These are phyloP conservation scores for Probaryconus sp. DNA, from an alignment of 1,140 invertebrate genomes.

Conservation along the genomic window DNA sequence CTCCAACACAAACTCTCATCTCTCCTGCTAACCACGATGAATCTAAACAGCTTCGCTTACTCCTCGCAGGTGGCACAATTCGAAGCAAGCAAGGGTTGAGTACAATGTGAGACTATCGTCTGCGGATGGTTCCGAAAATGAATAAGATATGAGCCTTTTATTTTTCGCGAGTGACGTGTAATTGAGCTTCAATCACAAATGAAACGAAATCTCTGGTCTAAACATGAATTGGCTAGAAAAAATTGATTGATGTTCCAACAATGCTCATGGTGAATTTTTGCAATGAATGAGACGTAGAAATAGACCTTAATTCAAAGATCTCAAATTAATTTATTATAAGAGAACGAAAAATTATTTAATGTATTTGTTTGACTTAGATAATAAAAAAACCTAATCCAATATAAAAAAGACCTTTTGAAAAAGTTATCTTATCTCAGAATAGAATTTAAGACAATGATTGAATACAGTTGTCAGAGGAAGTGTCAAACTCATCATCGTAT, in stretches of 20 bases:
- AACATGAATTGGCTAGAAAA: constrained; percentile 33
- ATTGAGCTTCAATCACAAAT: constrained; percentile 57
- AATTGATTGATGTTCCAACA: constrained; percentile 27
- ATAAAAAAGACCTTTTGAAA: too few relatives aligned
- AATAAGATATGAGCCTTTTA: constrained; percentile 51
- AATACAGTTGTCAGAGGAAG: constrained; percentile 27
- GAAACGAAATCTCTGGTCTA: constrained; percentile 54
- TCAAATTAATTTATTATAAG: too few relatives aligned
- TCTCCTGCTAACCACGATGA: constrained; percentile 54
- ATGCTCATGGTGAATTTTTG: too few relatives aligned
- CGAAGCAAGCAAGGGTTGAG: constrained; percentile 56
- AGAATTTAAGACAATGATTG: constrained; percentile 31
- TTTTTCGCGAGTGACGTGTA: constrained; percentile 45
- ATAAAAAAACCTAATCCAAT: too few relatives aligned
- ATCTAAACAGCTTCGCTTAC: constrained; percentile 67
- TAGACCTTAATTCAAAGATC: too few relatives aligned
- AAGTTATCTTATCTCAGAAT: too few relatives aligned
- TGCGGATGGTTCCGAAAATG: constrained; percentile 64
- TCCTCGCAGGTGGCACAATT: constrained; percentile 73
- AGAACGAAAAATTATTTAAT: too few relatives aligned
- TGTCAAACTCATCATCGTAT: constrained; percentile 40
- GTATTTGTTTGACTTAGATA: too few relatives aligned
- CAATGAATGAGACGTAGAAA: too few relatives aligned
- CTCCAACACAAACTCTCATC: constrained; percentile 29
- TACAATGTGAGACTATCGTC: constrained; percentile 59